A percentile compares a stretch with the other conserved stretches of the same genome.
phyloP scores from a whole-genome alignment of 2,797 vertebrate genomes.

The Vespertilio murinus region DNA sequence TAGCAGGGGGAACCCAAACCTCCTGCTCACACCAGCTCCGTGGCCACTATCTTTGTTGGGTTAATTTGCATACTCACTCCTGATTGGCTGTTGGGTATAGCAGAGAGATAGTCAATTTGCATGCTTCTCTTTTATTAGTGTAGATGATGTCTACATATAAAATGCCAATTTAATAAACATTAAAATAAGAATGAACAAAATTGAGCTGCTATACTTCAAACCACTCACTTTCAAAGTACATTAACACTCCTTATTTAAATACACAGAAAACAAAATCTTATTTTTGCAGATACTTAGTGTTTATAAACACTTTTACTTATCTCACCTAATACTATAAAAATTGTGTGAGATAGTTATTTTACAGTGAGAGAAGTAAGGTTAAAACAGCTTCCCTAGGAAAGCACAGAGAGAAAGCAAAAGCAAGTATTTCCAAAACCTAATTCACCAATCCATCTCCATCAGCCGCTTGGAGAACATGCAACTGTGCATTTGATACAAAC shows the following conservation, averaged over 20 bases:
- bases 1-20: too few species aligned
- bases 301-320: background rate
- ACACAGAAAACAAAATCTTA: background rate
- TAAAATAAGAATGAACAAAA: background rate
- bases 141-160: background rate
- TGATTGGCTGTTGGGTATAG: too few species aligned
- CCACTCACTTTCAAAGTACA: background rate
- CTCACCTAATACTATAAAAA: background rate
- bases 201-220: background rate
- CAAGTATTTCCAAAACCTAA: background rate
- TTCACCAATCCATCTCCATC: accelerated
- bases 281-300: background rate
- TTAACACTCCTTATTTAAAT: background rate
- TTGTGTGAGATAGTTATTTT: background rate
- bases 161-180: background rate
- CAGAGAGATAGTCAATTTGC: too few species aligned
- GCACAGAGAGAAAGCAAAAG: conserved; percentile 11
- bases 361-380: background rate
- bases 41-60: too few species aligned
- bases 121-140: too few species aligned
- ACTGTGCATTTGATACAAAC: background rate
- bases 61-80: too few species aligned
- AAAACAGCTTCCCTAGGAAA: background rate
- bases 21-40: too few species aligned
- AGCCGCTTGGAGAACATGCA: background rate